phyloP scores from a whole-genome alignment of 2,888 invertebrate genomes.

The Bellardia bayeri region DNA sequence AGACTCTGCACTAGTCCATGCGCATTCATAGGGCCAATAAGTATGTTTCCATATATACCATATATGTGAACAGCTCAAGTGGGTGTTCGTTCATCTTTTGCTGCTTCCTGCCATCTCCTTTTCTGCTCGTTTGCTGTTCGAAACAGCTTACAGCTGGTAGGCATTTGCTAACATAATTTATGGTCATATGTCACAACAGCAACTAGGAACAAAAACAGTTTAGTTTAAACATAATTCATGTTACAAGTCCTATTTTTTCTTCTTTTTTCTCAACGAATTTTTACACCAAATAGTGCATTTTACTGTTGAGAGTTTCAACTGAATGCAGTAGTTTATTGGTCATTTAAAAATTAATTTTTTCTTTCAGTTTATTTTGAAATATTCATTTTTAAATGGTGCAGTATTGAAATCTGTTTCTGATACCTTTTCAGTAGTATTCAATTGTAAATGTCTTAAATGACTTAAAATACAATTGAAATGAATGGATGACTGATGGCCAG shows the following conservation, averaged over 20 bases:
- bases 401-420: slow-evolving; percentile 1
- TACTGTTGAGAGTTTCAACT: background rate
- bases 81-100: slow-evolving; percentile 58
- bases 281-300: background rate
- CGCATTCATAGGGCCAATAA: slow-evolving; percentile 48
- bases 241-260: slow-evolving; percentile 30
- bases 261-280: background rate
- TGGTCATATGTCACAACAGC: slow-evolving; percentile 67
- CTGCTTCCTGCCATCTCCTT: slow-evolving; percentile 24
- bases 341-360: slow-evolving; percentile 62
- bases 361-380: slow-evolving; percentile 33
- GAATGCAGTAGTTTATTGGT: slow-evolving; percentile 64
- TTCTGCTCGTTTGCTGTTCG: slow-evolving; percentile 18
- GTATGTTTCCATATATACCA: slow-evolving; percentile 1
- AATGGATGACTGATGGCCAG: background rate
- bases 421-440: slow-evolving; percentile 3
- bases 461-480: background rate
- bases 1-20: background rate
- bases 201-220: slow-evolving; percentile 1
- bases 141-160: slow-evolving; percentile 59
- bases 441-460: background rate
- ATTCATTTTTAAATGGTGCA: slow-evolving; percentile 45
- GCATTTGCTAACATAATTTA: slow-evolving; percentile 70
- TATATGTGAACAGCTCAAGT: slow-evolving; percentile 49
- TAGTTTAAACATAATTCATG: slow-evolving; percentile 64